Base-by-base conservation (phyloP, 2,888 invertebrate species). In the Erebia palarica region DNA sequence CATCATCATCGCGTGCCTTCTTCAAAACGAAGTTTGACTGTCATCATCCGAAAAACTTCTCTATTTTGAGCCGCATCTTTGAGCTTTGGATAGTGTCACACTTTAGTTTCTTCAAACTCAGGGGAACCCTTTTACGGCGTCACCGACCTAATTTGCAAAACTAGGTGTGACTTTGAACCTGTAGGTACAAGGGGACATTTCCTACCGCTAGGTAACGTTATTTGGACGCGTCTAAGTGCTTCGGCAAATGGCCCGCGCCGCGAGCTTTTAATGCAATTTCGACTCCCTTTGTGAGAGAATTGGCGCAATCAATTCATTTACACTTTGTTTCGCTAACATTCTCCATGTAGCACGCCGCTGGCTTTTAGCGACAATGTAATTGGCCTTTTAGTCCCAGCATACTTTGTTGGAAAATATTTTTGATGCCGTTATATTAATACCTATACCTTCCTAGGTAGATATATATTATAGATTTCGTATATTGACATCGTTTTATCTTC, bases 281-380 rank as follows among this genome's bases (percentile, higher is more conserved):
- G 79, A 80, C 81, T 86, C 89, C 93, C 94, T 94, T 94, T 94
- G 93, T 93, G 89, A 80, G 81, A 82, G 87, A 94, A 94, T 93
- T 94, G 94, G 87, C 86, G 89, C 94, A 93, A 94, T 93, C 93
- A 93, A 91, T 93, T 92, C 94, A 94, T 94, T 94, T 94, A 92
- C 92, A 92, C 93, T 93, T 91, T 94, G 94, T 93, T 93, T 93
- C 93, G 89, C 88, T 88, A 91, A 90, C 90, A 90, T 84, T 81
- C 83, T 77, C 78, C 69, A 44, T 63, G 73, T 78, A 75, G 73
- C 73, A 70, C 76, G 73, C 75, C 78, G 75, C 78, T 80, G 76
- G 87, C 89, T 91, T 90, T 90, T 88, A 90, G 86, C 82, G 81
- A 78, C 82, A 82, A 81, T 82, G 80, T 86, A 86, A 86, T 87